Evolutionary conservation across 2,888 invertebrate species (phyloP), one percentile per base, ranked within the genome.

Genomic region (Latrodectus elegans): DNA sequence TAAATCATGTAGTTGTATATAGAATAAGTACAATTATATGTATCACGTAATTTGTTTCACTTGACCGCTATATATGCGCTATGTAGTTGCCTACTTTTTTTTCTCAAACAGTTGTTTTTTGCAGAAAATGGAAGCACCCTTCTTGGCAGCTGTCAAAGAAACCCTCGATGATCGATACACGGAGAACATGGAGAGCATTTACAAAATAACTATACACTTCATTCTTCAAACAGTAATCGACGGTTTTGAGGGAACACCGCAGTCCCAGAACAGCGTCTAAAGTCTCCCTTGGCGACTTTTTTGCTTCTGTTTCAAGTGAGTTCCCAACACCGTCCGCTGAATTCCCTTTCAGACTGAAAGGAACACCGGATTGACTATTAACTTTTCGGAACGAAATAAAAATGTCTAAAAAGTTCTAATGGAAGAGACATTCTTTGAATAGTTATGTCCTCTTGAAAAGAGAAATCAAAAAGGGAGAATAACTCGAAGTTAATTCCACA

Each of bases 161-260:
- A 97, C 97, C 0, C 93, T 97, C 60, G 97, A 96, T 6, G 97
- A 97, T 90, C 94, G 97, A 89, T 97, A 96, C 93, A 96, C 97
- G 12, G 95, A 96, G 78, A 97, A 97, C 93, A 96, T 97, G 90
- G 96, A 97, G 91, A 95, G 95, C 91, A 96, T 97, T 91, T 97
- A 97, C 94, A 95, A 95, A 92, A 94, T 96, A 90, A 96, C 97
- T 81, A 97, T 97, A 91, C 95, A 95, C 92, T 96, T 97, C 92
- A 96, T 97, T 90, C 94, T 97, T 91, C 95, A 96, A 92, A 96
- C 96, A 89, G 93, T 97, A 89, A 94, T 96, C 78, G 95, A 95
- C 90, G 97, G 97, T 12, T 97, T 94, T 92, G 95, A 96, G n/a
- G 90, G 71, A 10, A 81, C 49, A 26, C 65, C 78, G 38, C 67